These are phyloP conservation scores for Rhopalosiphum padi DNA, from an alignment of 1,140 invertebrate genomes.

Conservation along the genomic window DNA sequence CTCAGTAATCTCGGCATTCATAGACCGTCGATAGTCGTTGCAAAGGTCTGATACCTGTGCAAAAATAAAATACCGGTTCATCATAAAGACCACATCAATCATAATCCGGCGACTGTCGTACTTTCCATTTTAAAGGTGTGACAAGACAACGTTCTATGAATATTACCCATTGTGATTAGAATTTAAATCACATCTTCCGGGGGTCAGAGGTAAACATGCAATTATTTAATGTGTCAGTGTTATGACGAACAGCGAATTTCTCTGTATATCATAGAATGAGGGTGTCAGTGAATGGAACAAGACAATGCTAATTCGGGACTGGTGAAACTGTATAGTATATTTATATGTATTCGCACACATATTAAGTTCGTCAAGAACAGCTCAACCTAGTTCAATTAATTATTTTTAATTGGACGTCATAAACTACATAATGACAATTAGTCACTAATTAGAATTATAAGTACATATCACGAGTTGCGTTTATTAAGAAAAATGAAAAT, in stretches of 20 bases:
- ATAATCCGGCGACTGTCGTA: background rate
- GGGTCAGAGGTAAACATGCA: slow-evolving; percentile 48
- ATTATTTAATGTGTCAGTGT: slow-evolving; percentile 46
- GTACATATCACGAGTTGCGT: background rate
- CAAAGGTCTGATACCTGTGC: slow-evolving; percentile 50
- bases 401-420: background rate
- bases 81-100: slow-evolving; percentile 35
- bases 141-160: slow-evolving; percentile 42
- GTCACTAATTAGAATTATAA: background rate
- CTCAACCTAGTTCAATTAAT: background rate
- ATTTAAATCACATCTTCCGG: slow-evolving; percentile 35
- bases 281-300: slow-evolving; percentile 10
- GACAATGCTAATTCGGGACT: slow-evolving; percentile 2
- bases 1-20: slow-evolving; percentile 65
- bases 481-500: background rate
- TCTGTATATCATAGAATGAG: slow-evolving; percentile 3
- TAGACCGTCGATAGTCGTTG: slow-evolving; percentile 61
- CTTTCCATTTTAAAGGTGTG: slow-evolving; percentile 55
- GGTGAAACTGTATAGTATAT: slow-evolving; percentile 9
- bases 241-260: slow-evolving; percentile 28
- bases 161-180: slow-evolving; percentile 47
- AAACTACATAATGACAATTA: background rate
- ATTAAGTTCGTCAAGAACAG: background rate
- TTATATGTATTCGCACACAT: background rate
- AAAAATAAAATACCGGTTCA: slow-evolving; percentile 23